Conservation (phyloP, 2,797 vertebrate genomes). For the Lacerta bilineata region DNA sequence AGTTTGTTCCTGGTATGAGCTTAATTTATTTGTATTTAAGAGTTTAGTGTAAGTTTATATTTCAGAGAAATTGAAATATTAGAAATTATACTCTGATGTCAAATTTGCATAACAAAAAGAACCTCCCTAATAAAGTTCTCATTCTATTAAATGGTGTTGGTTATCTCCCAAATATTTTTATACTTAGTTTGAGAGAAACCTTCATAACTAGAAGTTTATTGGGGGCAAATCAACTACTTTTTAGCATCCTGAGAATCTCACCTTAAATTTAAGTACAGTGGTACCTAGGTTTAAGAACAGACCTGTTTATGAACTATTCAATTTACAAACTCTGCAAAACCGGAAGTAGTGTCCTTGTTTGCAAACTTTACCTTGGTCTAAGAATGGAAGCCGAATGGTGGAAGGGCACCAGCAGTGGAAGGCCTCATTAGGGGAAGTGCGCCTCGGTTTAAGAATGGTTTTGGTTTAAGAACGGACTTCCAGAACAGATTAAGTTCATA, state of each 20-base stretch:
- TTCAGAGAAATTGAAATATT: constrained; percentile 43
- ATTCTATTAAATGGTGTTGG: not conserved
- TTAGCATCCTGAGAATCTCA: not conserved
- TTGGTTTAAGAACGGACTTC: too few relatives aligned
- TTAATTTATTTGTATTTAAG: constrained; percentile 27
- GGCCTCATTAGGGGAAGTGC: too few relatives aligned
- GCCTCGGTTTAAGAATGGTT: too few relatives aligned
- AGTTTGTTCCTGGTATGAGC: too few relatives aligned
- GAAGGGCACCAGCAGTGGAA: too few relatives aligned
- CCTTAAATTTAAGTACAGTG: not conserved
- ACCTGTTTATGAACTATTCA: too few relatives aligned
- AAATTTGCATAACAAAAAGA: constrained; percentile 1
- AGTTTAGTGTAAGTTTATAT: constrained; percentile 35
- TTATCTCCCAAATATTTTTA: constrained; percentile 15
- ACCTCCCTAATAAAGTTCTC: not conserved
- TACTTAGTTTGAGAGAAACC: not conserved
- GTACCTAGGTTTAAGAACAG: too few relatives aligned
- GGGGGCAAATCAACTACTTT: not conserved
- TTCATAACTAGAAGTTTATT: not conserved
- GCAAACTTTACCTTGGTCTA: too few relatives aligned
- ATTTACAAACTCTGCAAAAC: too few relatives aligned
- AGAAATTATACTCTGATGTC: constrained; percentile 35
- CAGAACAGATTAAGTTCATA: too few relatives aligned
- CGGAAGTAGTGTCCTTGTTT: too few relatives aligned
- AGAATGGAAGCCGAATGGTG: too few relatives aligned